Base-by-base conservation (phyloP, 30 jellyfish, hydroid and myxozoan species). In the Pseudorhiza aurosa region DNA sequence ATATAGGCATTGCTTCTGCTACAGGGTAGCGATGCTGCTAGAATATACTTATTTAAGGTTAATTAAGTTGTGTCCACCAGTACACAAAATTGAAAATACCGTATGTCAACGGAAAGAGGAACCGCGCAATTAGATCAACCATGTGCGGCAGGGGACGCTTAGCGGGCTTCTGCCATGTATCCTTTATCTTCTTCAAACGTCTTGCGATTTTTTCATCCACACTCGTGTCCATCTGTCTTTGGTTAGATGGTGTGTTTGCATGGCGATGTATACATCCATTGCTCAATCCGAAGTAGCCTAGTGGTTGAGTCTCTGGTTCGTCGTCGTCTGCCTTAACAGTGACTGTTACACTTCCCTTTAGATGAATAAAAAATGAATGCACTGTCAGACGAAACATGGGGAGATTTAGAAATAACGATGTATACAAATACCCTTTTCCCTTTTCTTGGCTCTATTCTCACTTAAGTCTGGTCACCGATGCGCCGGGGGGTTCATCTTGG, bases 61-160 rank as follows among this genome's bases (percentile, higher is more conserved):
- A 74, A 2, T 32, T n/a, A n/a, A 77, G 18, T 17, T 59, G 63
- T 28, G 25, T 60, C 84, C 83, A 69, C 94, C 94, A 82, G 36
- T 82, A 82, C 28, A 65, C 59, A 27, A 82, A 68, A 55, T 82
- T 82, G 29, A 82, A 82, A 8, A 60, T 37, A 14, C 76, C 75
- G 37, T 68, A 82, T 0, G 74, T 22, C 8, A 82, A 56, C 24
- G 94, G 94, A 37, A 82, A 82, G 1, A 82, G 24, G 21, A 82
- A 40, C 29, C 94, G 56, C 15, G 94, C 86, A 0, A 82, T 4
- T 45, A 45, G n/a, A 46, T 82, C 94, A 58, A 82, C 89, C n/a
- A 77, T 21, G 17, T 77, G 89, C 10, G 89, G 29, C 6, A 82
- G 82, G 1, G 89, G 63, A 46, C 71, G 10, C 43, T 56, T 56